phyloP scores from a whole-genome alignment of 2,113 vertebrate genomes.

The Vulpes ferrilata region DNA sequence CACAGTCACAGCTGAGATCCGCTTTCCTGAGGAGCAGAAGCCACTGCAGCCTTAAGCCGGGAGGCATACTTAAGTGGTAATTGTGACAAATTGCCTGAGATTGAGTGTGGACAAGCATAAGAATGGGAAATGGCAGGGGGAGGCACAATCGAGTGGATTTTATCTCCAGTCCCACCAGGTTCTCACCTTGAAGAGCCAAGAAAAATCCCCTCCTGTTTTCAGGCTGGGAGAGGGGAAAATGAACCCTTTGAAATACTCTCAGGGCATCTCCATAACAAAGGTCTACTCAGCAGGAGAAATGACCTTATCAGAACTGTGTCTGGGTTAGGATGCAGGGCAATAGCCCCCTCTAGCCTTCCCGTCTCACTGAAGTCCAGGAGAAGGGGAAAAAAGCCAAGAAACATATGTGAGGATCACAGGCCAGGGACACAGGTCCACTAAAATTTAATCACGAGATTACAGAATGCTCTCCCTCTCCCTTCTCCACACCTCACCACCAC shows the following conservation, averaged over 20 bases:
- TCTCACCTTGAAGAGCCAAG: not conserved
- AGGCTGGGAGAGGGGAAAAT: not conserved
- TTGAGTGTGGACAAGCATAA: not conserved
- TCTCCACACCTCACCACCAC: fast-evolving
- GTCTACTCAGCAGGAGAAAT: not conserved
- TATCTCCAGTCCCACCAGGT: not conserved
- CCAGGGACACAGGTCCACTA: not conserved
- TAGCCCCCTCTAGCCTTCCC: not conserved
- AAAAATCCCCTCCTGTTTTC: not conserved
- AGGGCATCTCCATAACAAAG: not conserved
- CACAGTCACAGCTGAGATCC: fast-evolving
- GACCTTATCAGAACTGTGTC: not conserved
- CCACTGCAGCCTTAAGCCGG: not conserved
- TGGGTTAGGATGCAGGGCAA: not conserved
- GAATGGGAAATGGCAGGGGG: not conserved
- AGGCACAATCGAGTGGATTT: not conserved
- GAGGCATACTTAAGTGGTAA: not conserved
- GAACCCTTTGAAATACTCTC: not conserved
- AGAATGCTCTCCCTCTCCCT: no score
- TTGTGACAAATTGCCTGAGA: not conserved
- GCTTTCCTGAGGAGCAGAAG: not conserved
- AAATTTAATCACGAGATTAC: not conserved
- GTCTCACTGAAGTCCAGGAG: no score
- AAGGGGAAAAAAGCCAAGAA: not conserved
- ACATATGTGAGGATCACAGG: not conserved